phyloP scores from a whole-genome alignment of 2,113 vertebrate species.

The Vombatus ursinus region DNA sequence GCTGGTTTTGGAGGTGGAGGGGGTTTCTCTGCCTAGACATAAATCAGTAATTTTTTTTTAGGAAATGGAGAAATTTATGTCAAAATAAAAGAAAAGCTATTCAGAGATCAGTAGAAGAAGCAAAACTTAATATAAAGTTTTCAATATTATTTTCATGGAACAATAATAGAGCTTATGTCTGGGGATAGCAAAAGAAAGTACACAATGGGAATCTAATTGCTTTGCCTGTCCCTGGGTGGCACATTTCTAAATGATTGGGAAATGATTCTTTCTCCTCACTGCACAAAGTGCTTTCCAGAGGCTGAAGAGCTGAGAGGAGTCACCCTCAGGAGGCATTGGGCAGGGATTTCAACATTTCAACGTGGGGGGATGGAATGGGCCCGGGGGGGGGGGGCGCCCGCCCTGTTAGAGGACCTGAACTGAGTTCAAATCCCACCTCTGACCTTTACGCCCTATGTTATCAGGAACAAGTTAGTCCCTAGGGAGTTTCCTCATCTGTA shows the following conservation, averaged over 20 bases:
- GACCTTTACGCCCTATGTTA: neutral
- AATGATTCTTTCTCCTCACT: neutral
- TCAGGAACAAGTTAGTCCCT: neutral
- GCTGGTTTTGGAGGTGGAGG: neutral
- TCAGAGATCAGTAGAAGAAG: neutral
- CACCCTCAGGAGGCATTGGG: fast-evolving
- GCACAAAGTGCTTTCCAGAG: neutral
- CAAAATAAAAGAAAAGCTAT: conserved; percentile 29
- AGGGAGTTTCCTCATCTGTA: neutral
- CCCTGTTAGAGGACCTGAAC: neutral
- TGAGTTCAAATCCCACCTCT: neutral
- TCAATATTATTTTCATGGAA: neutral
- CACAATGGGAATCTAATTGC: neutral
- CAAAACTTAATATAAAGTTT: neutral
- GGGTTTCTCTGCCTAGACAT: neutral
- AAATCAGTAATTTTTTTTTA: conserved; percentile 38
- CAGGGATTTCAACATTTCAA: neutral
- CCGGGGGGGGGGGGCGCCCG: no score
- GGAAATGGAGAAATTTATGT: conserved; percentile 16
- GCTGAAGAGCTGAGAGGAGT: neutral
- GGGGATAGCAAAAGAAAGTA: neutral
- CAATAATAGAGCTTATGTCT: neutral
- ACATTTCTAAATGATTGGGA: neutral
- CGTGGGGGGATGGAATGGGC: neutral
- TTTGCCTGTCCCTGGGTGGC: neutral